These are phyloP conservation scores for Heteromyza rotundicornis DNA, from an alignment of 2,888 invertebrate genomes.

Conservation along the genomic window DNA sequence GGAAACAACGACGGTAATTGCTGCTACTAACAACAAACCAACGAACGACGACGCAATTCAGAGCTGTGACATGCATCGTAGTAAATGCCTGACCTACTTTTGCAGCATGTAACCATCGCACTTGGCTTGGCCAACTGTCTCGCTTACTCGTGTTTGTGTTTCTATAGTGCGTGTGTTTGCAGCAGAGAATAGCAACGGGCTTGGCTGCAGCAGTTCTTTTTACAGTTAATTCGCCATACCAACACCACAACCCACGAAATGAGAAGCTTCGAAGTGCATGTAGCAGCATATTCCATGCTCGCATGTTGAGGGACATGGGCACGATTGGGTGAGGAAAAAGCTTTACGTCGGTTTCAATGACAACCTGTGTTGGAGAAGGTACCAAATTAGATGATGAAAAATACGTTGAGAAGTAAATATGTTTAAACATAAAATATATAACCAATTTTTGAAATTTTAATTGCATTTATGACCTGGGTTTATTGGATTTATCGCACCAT, in stretches of 20 bases:
- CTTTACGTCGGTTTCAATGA: not conserved
- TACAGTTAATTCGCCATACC: not conserved
- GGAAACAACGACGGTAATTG: not conserved
- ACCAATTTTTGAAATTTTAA: too few species aligned
- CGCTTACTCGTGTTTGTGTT: not conserved
- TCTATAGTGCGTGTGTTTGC: not conserved
- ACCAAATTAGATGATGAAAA: too few species aligned
- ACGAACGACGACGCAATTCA: conserved; percentile 21
- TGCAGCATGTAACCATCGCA: conserved; percentile 13
- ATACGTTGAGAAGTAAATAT: too few species aligned
- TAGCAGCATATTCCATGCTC: too few species aligned
- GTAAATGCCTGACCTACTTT: conserved; percentile 32
- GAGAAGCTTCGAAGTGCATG: not conserved
- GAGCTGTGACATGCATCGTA: conserved; percentile 29
- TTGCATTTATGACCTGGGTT: too few species aligned
- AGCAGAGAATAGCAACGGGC: not conserved
- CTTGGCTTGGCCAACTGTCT: not conserved
- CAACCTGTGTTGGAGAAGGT: not conserved
- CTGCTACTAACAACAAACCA: not conserved
- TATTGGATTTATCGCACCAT: too few species aligned
- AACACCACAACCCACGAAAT: not conserved
- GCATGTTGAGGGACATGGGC: not conserved
- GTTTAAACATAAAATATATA: too few species aligned
- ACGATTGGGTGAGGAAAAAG: not conserved
- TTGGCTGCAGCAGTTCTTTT: not conserved